phyloP scores from a whole-genome alignment of 2,113 vertebrate genomes.

The Cavia porcellus region DNA sequence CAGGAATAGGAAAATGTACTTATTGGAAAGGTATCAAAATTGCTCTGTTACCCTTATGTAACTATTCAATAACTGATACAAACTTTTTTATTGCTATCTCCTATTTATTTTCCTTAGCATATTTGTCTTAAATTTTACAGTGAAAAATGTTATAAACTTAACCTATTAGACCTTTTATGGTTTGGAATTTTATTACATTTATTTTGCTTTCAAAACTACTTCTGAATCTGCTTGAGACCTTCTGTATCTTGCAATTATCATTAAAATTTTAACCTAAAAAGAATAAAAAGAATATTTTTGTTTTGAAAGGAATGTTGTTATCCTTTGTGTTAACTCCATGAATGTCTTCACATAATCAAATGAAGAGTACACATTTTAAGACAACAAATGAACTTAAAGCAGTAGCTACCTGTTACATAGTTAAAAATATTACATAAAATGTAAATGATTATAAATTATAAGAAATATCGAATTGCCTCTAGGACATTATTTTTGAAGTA shows the following conservation, averaged over 20 bases:
- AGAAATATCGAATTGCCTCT: background rate
- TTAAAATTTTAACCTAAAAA: background rate
- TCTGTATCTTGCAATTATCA: background rate
- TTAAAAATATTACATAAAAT: background rate
- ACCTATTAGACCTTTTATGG: background rate
- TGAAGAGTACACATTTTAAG: background rate
- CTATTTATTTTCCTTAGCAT: background rate
- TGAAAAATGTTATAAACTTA: background rate
- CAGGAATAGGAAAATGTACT: background rate
- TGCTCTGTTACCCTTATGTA: background rate
- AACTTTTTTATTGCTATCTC: background rate
- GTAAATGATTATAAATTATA: background rate
- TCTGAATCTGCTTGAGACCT: background rate
- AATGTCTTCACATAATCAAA: background rate
- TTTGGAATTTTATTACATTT: background rate
- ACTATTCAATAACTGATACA: background rate
- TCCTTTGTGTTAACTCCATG: background rate
- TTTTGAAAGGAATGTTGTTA: background rate
- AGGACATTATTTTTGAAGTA: background rate
- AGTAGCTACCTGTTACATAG: background rate
- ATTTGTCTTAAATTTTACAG: background rate
- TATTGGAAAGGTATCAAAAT: background rate
- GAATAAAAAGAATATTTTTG: background rate
- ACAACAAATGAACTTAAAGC: background rate
- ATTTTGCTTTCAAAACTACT: conserved; percentile 35